A percentile compares a stretch with the other conserved stretches of the same genome.
phyloP scores from a whole-genome alignment of 2,797 vertebrate genomes.

The Acestrorhynchus altus region DNA sequence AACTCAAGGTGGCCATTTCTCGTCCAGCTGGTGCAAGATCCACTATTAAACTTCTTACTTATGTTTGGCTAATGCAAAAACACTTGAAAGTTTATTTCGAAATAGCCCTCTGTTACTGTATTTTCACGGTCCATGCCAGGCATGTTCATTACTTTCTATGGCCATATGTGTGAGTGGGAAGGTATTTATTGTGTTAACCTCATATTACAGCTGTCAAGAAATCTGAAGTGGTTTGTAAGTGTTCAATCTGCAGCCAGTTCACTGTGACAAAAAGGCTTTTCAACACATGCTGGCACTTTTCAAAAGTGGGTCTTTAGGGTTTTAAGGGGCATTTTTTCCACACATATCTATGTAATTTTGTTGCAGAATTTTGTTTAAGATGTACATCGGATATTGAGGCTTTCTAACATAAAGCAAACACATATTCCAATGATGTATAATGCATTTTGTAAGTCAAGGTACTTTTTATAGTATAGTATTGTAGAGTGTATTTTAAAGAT shows the following conservation, averaged over 20 bases:
- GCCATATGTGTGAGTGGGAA: constrained; percentile 50
- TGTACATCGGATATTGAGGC: too few species aligned
- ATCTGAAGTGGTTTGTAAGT: constrained; percentile 59
- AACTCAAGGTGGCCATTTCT: constrained; percentile 33
- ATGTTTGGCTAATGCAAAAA: constrained; percentile 52
- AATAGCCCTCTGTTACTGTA: constrained; percentile 54
- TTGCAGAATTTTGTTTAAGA: too few species aligned
- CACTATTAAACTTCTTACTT: constrained; percentile 52
- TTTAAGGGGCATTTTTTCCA: too few species aligned
- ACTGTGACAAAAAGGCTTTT: constrained; percentile 48
- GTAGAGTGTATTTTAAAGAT: too few species aligned
- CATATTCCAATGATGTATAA: too few species aligned
- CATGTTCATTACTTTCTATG: constrained; percentile 50
- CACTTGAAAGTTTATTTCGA: constrained; percentile 59
- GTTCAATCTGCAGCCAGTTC: constrained; percentile 44
- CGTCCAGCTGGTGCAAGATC: constrained; percentile 47
- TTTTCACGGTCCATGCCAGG: constrained; percentile 53
- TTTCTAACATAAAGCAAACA: too few species aligned
- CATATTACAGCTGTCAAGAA: constrained; percentile 52
- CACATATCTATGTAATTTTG: too few species aligned
- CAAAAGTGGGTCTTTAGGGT: constrained; percentile 18
- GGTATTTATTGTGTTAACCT: constrained; percentile 65
- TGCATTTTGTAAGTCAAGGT: too few species aligned
- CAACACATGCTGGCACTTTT: constrained; percentile 26
- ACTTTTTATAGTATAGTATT: too few species aligned